Conservation (phyloP, 1,140 invertebrate genomes). For the Gerris buenoi region DNA sequence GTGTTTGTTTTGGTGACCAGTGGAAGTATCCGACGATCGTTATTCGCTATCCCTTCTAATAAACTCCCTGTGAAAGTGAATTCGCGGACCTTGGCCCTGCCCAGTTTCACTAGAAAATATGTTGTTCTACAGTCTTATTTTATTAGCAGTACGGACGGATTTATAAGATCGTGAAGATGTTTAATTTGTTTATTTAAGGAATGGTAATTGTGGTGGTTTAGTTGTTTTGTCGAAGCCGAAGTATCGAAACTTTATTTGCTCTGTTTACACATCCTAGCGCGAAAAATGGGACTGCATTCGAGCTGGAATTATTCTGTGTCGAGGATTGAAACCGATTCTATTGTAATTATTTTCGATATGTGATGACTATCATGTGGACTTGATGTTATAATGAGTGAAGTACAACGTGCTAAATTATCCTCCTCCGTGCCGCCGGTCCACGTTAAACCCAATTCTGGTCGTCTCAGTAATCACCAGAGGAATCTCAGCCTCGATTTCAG, state of each 20-base stretch:
- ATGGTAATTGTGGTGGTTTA: too few species aligned
- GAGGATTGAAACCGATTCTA: too few species aligned
- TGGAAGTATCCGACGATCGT: too few species aligned
- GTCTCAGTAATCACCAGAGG: slow-evolving; percentile 54
- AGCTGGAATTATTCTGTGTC: too few species aligned
- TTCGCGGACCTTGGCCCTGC: not conserved
- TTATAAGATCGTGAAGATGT: too few species aligned
- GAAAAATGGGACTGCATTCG: too few species aligned
- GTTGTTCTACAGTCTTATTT: not conserved
- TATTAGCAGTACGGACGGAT: not conserved
- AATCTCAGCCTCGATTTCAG: slow-evolving; percentile 62
- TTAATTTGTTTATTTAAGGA: too few species aligned
- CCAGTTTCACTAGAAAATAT: not conserved
- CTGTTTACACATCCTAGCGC: too few species aligned
- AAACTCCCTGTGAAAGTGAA: not conserved
- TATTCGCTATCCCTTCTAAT: too few species aligned
- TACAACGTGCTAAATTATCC: slow-evolving; percentile 18
- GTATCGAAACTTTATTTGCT: too few species aligned
- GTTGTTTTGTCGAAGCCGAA: too few species aligned
- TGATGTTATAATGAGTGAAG: slow-evolving; percentile 23
- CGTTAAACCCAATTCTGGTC: slow-evolving; percentile 38
- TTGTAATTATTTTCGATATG: not conserved
- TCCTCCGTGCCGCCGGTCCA: slow-evolving; percentile 40
- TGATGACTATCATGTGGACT: not conserved
- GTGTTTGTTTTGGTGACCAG: too few species aligned